These are phyloP conservation scores for Eupristina koningsbergeri DNA, from an alignment of 1,140 invertebrate species.

Conservation along the genomic window DNA sequence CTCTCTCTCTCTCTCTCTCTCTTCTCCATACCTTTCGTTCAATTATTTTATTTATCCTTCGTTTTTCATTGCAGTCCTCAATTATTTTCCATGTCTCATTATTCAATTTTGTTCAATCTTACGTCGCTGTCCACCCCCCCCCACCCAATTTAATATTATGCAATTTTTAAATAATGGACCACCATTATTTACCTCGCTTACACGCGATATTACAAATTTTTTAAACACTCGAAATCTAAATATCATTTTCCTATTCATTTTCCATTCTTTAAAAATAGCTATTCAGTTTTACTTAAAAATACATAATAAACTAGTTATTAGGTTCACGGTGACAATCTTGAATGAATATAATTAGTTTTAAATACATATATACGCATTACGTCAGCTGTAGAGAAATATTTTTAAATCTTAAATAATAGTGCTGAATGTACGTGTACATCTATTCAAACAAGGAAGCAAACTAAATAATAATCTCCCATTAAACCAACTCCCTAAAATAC, in stretches of 20 bases:
- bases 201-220: neutral
- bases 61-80: neutral
- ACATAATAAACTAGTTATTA: neutral
- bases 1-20: too few relatives aligned
- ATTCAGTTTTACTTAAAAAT: neutral
- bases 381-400: neutral
- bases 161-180: neutral
- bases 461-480: neutral
- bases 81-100: neutral
- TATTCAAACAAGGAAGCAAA: neutral
- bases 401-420: constrained; percentile 2
- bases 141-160: too few relatives aligned
- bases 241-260: too few relatives aligned
- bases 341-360: constrained; percentile 2
- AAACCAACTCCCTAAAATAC: neutral
- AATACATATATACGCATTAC: neutral
- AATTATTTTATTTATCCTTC: neutral
- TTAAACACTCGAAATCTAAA: too few relatives aligned
- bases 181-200: neutral
- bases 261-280: neutral
- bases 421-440: neutral
- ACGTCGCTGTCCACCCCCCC: too few relatives aligned
- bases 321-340: neutral
- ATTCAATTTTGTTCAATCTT: too few relatives aligned
- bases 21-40: neutral